Base-by-base conservation (phyloP, 1,140 invertebrate species). In the Stratiolaelaps scimitus region DNA sequence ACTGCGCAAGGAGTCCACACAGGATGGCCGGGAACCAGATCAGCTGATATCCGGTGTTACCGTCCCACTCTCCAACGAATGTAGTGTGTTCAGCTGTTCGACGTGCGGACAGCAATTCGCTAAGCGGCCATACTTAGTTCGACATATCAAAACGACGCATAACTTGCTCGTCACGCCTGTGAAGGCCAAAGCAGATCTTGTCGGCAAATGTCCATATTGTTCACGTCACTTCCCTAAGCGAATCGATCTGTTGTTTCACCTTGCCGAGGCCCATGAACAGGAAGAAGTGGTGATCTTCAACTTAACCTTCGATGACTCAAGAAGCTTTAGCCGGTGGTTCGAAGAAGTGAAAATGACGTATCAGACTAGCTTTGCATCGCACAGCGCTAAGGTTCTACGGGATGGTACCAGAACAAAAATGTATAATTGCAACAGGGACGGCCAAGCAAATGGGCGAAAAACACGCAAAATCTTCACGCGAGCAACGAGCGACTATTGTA, bases 401-500 rank as follows among this genome's bases (percentile, higher is more conserved):
- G 47, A 48, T 28, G 47, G 47, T 20, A 48, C 47, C 15, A 4
- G 26, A 28, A 48, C 47, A 4, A 48, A 48, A 48, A 48, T 48
- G 47, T 48, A 48, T 28, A 20, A 48, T 15, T 48, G 47, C 15
- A 48, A 48, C 15, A 20, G 47, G 19, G 47, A 48, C 26, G 47
- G 19, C 26, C 47, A 48, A 28, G 47, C 47, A 28, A 48, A 48
- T 28, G 47, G 47, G 15, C 19, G 47, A 48, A 48, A 48, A 48
- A 48, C 47, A 20, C 19, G 47, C 19, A 48, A 28, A 48, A 15
- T 48, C 26, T 48, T 20, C 15, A 20, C 47, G 5, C 19, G 47
- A 48, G 47, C 47, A 28, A 48, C 47, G 7, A 48, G 19, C 15
- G 47, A 48, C 47, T 48, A 48, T 28, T 48, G 47, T 28, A 48